Conservation (phyloP, 2,113 vertebrate species). For the Gasterosteus nipponicus region DNA sequence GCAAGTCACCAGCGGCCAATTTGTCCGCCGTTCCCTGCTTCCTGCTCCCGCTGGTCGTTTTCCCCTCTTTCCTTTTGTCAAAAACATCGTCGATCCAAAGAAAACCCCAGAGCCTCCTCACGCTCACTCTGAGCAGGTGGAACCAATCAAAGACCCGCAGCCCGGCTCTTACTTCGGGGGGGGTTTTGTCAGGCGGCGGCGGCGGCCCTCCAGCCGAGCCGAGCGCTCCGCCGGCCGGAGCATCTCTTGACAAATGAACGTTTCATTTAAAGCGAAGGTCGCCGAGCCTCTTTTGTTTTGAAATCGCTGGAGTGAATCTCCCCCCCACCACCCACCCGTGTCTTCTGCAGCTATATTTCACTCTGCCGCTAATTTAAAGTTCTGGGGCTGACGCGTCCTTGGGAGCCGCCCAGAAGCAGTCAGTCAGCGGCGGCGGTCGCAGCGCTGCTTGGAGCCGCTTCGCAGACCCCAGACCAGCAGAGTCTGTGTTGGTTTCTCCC, state of each 20-base stretch:
- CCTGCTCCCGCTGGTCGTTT: not conserved
- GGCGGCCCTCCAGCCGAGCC: conserved; percentile 13
- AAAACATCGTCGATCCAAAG: too few relatives aligned
- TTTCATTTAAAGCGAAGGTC: conserved; percentile 57
- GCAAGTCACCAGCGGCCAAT: not conserved
- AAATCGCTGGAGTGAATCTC: conserved; percentile 41
- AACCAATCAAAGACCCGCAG: conserved; percentile 9
- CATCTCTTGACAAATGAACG: conserved; percentile 53
- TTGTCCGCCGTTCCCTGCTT: not conserved
- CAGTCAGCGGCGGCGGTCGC: conserved; percentile 23
- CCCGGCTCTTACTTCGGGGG: not conserved
- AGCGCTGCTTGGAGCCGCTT: not conserved
- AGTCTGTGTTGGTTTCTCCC: not conserved
- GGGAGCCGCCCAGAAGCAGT: conserved; percentile 37
- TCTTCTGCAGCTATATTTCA: conserved; percentile 21
- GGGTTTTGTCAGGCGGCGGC: not conserved
- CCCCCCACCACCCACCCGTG: not conserved
- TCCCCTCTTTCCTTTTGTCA: too few relatives aligned
- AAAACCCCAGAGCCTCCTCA: not conserved
- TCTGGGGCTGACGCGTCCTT: conserved; percentile 38
- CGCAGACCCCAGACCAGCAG: not conserved
- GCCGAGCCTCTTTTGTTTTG: conserved; percentile 53
- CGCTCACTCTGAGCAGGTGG: not conserved
- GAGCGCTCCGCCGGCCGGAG: conserved; percentile 34
- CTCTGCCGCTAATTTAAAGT: conserved; percentile 49